Evolutionary conservation across 2,888 invertebrate species (phyloP).

Genomic region (Sminthurinus aureus): DNA sequence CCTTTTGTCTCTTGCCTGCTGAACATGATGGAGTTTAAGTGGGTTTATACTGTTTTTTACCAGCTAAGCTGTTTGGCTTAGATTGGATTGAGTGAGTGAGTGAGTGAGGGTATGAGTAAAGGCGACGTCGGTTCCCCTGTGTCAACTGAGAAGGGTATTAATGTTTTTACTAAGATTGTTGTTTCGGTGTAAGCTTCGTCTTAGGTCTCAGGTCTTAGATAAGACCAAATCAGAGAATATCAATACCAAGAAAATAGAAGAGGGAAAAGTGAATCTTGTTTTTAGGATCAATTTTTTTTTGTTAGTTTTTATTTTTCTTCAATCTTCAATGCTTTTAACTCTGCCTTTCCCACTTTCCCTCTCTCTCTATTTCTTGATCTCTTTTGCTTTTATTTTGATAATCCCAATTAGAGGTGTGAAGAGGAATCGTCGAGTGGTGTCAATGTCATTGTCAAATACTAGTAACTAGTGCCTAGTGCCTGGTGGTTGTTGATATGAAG

Average conservation of each 20-base stretch:
- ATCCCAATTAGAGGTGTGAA: constrained; percentile 52
- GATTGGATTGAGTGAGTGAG: neutral
- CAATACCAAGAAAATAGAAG: too few species aligned
- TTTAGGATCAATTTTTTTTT: too few species aligned
- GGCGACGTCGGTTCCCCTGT: constrained; percentile 21
- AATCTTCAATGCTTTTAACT: too few species aligned
- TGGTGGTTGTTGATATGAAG: too few species aligned
- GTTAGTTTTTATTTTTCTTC: too few species aligned
- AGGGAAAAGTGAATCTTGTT: too few species aligned
- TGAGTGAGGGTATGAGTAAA: constrained; percentile 7
- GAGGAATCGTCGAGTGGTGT: neutral
- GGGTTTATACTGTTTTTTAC: too few species aligned
- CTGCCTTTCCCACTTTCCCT: neutral
- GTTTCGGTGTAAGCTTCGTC: neutral
- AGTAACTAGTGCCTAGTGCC: neutral
- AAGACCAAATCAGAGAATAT: too few species aligned
- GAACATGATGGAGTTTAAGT: too few species aligned
- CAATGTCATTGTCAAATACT: neutral
- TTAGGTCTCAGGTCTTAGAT: too few species aligned
- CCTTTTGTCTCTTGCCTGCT: too few species aligned
- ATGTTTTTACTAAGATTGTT: constrained; percentile 24
- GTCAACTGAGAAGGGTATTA: constrained; percentile 32
- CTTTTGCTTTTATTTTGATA: constrained; percentile 39
- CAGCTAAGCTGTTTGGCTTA: too few species aligned
- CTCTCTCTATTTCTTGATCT: neutral